Percentiles rank a stretch among this genome's conserved stretches.
Evolutionary conservation across 2,113 vertebrate species (phyloP).

Genomic region (Azemiops feae): DNA sequence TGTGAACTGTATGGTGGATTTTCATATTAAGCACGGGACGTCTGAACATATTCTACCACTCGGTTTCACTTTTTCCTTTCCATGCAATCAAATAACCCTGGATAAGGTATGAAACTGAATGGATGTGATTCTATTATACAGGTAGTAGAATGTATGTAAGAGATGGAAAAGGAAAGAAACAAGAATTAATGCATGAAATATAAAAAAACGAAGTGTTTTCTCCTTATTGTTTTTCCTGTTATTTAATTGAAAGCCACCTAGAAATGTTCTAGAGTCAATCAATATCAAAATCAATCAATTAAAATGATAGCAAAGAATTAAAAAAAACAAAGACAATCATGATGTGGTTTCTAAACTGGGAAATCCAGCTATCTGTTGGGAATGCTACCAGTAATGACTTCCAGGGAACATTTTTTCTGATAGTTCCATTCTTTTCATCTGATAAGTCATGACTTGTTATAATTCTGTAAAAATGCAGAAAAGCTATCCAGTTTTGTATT

Average conservation of each 20-base stretch:
- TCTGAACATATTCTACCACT: slow-evolving; percentile 54
- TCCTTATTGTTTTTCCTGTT: neutral
- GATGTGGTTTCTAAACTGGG: neutral
- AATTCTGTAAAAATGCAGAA: neutral
- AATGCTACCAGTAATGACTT: neutral
- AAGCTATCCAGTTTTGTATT: neutral
- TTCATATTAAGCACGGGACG: slow-evolving; percentile 67
- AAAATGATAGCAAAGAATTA: neutral
- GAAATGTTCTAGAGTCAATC: neutral
- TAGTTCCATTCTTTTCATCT: neutral
- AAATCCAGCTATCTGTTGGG: neutral
- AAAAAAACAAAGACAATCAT: neutral
- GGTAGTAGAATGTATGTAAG: neutral
- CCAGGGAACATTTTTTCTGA: neutral
- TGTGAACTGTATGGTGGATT: slow-evolving; percentile 70
- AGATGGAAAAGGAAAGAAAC: neutral
- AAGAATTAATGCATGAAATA: neutral
- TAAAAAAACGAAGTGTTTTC: neutral
- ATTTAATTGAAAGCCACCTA: neutral
- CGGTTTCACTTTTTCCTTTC: slow-evolving; percentile 80
- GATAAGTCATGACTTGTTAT: no score
- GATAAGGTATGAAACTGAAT: slow-evolving; percentile 68
- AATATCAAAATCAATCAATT: neutral
- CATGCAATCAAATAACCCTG: slow-evolving; percentile 72
- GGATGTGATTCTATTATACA: accelerated